Base-by-base conservation (phyloP, 1,140 invertebrate genomes). In the Batillaria attramentaria region DNA sequence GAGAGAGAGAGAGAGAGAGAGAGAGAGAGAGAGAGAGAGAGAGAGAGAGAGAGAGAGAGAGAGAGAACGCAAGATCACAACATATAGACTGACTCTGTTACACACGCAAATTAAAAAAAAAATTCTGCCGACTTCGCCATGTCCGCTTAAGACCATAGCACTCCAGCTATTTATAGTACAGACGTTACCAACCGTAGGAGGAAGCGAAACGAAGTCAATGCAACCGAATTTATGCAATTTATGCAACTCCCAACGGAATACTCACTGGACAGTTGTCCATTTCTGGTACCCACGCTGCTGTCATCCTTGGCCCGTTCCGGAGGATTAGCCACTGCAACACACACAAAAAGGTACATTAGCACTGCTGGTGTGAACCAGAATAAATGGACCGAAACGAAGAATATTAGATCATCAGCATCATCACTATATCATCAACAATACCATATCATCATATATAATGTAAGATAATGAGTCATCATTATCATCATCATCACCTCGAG, bases 221-320 rank as follows among this genome's bases (percentile, higher is more conserved):
- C 24, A 13, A 10, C 46, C 46, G 46, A 24, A 37, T 6, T 35
- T 18, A 28, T 6, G 69, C n/a, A 43, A 43, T 28, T 35, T 16
- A 43, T 13, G 41, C 24, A 33, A 10, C 31, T 54, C 28, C 24
- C 24, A n/a, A 69, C 31, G 18, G 18, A 13, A 33, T 42, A 85
- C 88, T 90, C 82, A 90, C 89, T 82, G 72, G 88, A 87, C 28
- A 90, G 78, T 70, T 90, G 88, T 62, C 89, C 89, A 84, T 90
- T 90, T 77, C 86, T 86, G 2, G 85, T 70, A 6, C 83, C 86
- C 4, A 90, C 84, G 39, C 80, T 87, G 46, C 82, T 85, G 83
- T 90, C 89, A 83, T 90, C 89, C 83, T 89, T 90, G 39, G 88
- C 77, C 60, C 86, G 83, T 42, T 90, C 89, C 35, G 89, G 88